Evolutionary conservation across 2,113 vertebrate genomes (phyloP), one percentile per base, ranked within the genome.

Genomic region (Callipepla squamata): DNA sequence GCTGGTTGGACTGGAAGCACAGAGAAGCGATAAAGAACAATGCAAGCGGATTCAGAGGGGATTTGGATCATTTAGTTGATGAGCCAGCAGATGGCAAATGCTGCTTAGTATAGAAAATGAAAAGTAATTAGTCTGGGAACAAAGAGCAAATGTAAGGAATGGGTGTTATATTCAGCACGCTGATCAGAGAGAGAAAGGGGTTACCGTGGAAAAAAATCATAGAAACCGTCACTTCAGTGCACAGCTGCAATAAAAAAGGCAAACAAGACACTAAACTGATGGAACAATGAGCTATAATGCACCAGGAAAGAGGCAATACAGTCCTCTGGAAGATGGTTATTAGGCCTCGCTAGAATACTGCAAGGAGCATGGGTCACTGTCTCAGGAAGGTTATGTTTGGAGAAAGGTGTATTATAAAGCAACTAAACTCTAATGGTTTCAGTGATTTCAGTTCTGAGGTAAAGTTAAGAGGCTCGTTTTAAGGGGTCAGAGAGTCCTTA

Each of bases 191-290:
- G 38, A 68, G 84, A 86, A 90, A 61, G 23, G 72, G 90, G 87
- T 86, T 84, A 79, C 82, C 65, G 87, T 94, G 82, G 84, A 3
- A 81, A 85, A 89, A 91, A 76, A 8, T 73, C 85, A 58, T 66
- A 84, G 87, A 79, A 95, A 91, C 87, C 0, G 2, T 93, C 92
- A 96, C 90, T 92, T 91, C 85, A 84, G 91, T 88, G 87, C 93
- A 95, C 93, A 95, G 92, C 93, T 95, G 94, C 94, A 88, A 91
- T 96, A 96, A 95, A 96, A 91, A 95, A 91, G 87, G 91, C 94
- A 94, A 96, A 95, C 94, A 94, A 96, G 93, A 93, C 83, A 48
- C 90, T 50, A 92, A 80, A 81, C 72, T 0, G 3, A 58, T 45
- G 82, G 90, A 95, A 92, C 61, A 80, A 53, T 80, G 93, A 79